phyloP scores from a whole-genome alignment of 1,140 invertebrate species.

The Hydropsyche tenuis region DNA sequence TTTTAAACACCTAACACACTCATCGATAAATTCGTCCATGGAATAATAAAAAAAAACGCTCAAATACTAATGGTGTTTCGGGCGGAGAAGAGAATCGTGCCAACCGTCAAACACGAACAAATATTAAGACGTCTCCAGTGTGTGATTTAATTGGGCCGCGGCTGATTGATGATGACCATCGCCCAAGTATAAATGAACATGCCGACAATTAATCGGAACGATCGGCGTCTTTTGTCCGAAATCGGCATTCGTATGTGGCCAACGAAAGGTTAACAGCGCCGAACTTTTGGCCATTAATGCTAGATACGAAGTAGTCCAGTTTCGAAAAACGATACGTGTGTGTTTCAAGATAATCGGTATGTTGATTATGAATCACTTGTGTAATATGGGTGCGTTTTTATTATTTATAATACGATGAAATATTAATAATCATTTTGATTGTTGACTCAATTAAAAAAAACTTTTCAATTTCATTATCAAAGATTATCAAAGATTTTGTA shows the following conservation, averaged over 20 bases:
- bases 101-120: constrained; percentile 11
- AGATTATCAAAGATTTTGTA: no score
- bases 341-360: no score
- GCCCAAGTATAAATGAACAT: constrained; percentile 7
- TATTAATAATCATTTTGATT: no score
- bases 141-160: constrained; percentile 29
- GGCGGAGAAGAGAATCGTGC: background rate
- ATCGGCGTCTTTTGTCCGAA: constrained; percentile 33
- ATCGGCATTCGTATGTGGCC: constrained; percentile 24
- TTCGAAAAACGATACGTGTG: no score
- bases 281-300: background rate
- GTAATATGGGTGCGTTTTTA: no score
- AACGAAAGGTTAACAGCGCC: constrained; percentile 28
- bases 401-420: no score
- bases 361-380: no score
- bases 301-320: no score
- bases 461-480: no score
- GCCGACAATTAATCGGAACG: constrained; percentile 33
- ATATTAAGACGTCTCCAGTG: constrained; percentile 32
- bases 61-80: background rate
- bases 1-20: background rate
- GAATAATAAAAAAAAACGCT: constrained; percentile 3
- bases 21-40: background rate
- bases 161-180: constrained; percentile 26
- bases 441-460: no score